Base-by-base conservation (phyloP, 2,888 invertebrate species). In the Stenurella melanura region DNA sequence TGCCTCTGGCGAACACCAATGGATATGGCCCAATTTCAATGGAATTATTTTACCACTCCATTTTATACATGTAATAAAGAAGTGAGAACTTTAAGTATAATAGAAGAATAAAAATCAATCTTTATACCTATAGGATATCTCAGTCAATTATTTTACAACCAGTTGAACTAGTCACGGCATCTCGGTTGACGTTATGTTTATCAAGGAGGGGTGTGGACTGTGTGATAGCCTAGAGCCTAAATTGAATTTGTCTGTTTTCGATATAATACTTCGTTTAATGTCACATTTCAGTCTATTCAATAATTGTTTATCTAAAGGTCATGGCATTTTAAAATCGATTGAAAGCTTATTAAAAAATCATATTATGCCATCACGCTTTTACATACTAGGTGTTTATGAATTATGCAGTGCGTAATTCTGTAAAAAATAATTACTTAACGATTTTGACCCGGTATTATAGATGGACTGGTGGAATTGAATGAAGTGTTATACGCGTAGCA, bases 111-210 rank as follows among this genome's bases (percentile, higher is more conserved):
- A 42, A 42, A 42, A 12, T 42, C 15, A 42, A 42, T 12, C 15
- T 15, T 50, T 15, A 50, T 5, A 42, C 7, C n/a, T n/a, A n/a
- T 12, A 21, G 12, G n/a, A 60, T 15, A 12, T 26, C 26, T 61
- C 34, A 61, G n/a, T 15, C 34, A 61, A 34, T n/a, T 61, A 26
- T 60, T 34, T 12, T 17, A 34, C 9, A 61, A 19, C 18, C 42
- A 38, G 57, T 58, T 57, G 56, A 50, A 50, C 6, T n/a, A 7
- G 30, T 34, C 5, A 26, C 1, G 50, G n/a, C 12, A 12, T 42
- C 15, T 12, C 12, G 42, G n/a, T 19, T 69, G 69, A 58, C 69
- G 34, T 69, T 69, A 58, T n/a, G n/a, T 50, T 50, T 50, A 57
- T 12, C 18, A 18, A 9, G 18, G 58, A 30, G n/a, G n/a, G n/a